phyloP scores from a whole-genome alignment of 2,797 vertebrate species.

The Zalophus californianus region DNA sequence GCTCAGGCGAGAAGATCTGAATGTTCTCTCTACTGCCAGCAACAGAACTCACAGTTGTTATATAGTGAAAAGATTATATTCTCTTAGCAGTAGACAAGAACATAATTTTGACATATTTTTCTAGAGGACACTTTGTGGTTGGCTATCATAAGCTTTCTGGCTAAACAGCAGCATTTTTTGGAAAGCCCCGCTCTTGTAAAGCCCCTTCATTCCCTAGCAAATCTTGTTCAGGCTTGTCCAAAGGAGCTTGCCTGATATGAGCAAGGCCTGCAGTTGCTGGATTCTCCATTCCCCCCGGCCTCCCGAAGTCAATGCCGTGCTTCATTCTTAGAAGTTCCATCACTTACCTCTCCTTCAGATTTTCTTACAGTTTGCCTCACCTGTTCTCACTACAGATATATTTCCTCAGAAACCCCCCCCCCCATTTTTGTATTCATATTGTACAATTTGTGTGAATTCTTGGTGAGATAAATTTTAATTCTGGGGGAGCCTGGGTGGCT shows the following conservation, averaged over 20 bases:
- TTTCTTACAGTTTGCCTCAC: not conserved
- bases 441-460: slow-evolving; percentile 37
- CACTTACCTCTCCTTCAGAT: not conserved
- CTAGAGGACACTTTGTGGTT: not conserved
- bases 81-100: not conserved
- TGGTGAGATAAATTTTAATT: not conserved
- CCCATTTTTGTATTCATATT: not conserved
- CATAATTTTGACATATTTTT: slow-evolving; percentile 44
- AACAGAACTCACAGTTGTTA: not conserved
- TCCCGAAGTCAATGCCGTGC: not conserved
- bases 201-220: not conserved
- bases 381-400: not conserved
- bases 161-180: not conserved
- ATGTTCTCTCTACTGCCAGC: not conserved
- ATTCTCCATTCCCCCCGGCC: not conserved
- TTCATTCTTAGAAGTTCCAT: not conserved
- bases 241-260: not conserved
- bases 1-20: not conserved
- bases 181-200: slow-evolving; percentile 22
- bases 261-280: not conserved
- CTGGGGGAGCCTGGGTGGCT: not conserved
- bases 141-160: not conserved
- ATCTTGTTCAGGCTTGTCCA: not conserved
- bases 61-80: not conserved
- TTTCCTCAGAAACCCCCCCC: not conserved